Evolutionary conservation across 2,888 invertebrate species (phyloP), one percentile per base, ranked within the genome.

Genomic region (Sphaeridia pumilis): DNA sequence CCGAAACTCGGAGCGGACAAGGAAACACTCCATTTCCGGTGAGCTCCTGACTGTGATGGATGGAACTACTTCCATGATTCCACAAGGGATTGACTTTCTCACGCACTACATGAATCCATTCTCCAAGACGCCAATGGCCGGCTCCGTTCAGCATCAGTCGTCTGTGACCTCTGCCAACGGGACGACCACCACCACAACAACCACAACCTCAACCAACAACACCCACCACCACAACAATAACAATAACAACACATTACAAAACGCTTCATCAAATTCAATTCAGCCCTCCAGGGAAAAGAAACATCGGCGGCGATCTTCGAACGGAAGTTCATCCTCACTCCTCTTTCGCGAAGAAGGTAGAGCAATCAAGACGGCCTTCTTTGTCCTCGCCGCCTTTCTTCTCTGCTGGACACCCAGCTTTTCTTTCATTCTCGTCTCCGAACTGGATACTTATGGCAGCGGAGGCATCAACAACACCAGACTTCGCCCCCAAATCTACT

Each of bases 391-490:
- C 12, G 72, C 74, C 12, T 75, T 74, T 63, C 69, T 73, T 21
- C 65, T 73, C 49, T 74, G 74, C 64, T 75, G 75, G 75, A 66
- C 74, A 27, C 74, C 74, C 4, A 73, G 72, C 61, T 72, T 70
- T 55, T 63, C 59, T 24, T 59, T 62, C 28, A 61, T 67, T 49
- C 57, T 68, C 20, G 51, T 67, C 26, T 67, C 67, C 49, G 66
- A 66, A 31, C 67, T 61, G 47, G 65, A 54, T 43, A 17, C 22
- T 17, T 27, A 41, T 4, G 43, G 25, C 5, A n/a, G 20, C 2
- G 34, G 46, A 26, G 26, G 35, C 26, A 34, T n/a, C 41, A 42
- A 35, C 20, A 46, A 38, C 2, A 31, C 27, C 5, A 22, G 22
- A 27, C 26, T 49, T 25, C n/a, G n/a, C n/a, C n/a, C n/a, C n/a